Conservation (phyloP, 2,113 vertebrate species). For the Capra hircus region DNA sequence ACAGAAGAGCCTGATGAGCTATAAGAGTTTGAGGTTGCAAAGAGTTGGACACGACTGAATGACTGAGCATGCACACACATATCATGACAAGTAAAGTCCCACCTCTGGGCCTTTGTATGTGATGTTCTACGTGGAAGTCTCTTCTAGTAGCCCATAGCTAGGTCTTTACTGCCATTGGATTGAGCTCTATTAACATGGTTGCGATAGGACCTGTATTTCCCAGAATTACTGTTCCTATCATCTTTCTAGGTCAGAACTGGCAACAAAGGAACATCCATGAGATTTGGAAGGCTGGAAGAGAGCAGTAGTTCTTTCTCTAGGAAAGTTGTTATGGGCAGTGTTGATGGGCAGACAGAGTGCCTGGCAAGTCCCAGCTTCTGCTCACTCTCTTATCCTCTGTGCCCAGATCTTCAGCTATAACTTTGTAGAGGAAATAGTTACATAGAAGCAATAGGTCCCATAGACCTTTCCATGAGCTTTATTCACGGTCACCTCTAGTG, state of each 20-base stretch:
- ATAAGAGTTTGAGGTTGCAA: background rate
- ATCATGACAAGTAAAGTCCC: background rate
- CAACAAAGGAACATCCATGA: background rate
- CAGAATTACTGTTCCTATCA: background rate
- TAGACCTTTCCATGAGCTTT: background rate
- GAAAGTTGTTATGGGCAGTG: background rate
- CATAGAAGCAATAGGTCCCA: background rate
- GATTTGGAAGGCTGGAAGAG: background rate
- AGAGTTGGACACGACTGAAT: background rate
- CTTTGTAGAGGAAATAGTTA: background rate
- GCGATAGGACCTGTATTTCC: background rate
- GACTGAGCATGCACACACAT: background rate
- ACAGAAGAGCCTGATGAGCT: background rate
- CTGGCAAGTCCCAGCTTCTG: background rate
- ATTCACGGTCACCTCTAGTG: background rate
- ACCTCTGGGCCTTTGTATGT: background rate
- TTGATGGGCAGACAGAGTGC: background rate
- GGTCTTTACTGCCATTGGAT: background rate
- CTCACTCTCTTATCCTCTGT: background rate
- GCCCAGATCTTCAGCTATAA: background rate
- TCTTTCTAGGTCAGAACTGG: background rate
- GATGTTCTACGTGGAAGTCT: background rate
- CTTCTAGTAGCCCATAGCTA: background rate
- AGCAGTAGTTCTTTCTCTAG: background rate
- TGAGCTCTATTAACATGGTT: background rate